A percentile compares a stretch with the other conserved stretches of the same genome.
Conservation (phyloP, 2,113 vertebrate species). For the Salvelinus sp. region DNA sequence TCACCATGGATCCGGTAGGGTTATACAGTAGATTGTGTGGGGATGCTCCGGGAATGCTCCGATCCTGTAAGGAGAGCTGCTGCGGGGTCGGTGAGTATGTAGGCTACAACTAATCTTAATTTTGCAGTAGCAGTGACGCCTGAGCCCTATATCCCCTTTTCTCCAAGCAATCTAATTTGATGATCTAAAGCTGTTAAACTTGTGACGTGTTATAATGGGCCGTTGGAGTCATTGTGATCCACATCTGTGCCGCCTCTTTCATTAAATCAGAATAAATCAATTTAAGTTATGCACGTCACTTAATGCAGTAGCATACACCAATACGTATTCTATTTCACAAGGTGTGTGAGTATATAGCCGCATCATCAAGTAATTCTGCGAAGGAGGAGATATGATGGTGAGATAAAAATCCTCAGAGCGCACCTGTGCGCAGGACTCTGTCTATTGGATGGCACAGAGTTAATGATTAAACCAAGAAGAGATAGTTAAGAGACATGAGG, state of each 20-base stretch:
- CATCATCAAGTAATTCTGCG: no score
- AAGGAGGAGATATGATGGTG: no score
- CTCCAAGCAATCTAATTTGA: conserved; percentile 75
- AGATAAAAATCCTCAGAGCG: no score
- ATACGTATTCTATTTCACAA: no score
- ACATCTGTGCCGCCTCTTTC: neutral
- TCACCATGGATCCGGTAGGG: conserved; percentile 77
- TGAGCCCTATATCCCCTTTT: conserved; percentile 42
- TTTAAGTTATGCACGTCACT: no score
- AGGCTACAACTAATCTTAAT: conserved; percentile 65
- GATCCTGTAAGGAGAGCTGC: conserved; percentile 71
- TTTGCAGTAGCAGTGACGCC: conserved; percentile 66
- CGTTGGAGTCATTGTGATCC: conserved; percentile 11
- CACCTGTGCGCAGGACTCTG: no score
- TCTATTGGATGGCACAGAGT: conserved; percentile 7
- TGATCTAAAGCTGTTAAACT: conserved; percentile 75
- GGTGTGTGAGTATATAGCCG: no score
- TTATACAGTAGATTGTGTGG: conserved; percentile 48
- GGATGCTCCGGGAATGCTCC: conserved; percentile 65
- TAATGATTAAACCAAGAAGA: conserved; percentile 44
- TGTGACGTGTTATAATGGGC: conserved; percentile 69
- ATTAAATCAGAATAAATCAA: no score
- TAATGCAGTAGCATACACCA: no score
- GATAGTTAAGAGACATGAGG: conserved; percentile 31
- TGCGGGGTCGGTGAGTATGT: conserved; percentile 70